Conservation (phyloP, 2,888 invertebrate genomes). For the Ctenicera cuprea region DNA sequence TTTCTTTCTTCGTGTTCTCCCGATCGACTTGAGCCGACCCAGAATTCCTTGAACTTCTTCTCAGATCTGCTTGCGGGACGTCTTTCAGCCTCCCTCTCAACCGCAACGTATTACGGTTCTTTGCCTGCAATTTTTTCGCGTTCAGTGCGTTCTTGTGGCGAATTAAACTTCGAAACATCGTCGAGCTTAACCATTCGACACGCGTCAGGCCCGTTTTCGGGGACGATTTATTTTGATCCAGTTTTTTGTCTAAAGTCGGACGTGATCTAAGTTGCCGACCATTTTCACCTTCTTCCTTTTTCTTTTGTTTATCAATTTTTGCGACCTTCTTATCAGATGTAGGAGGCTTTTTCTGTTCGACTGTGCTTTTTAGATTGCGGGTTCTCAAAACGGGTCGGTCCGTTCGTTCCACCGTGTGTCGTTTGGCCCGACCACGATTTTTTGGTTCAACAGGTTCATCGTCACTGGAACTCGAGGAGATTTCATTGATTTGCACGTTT, state of each 20-base stretch:
- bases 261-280: not conserved
- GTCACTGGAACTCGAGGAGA: conserved; percentile 79
- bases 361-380: conserved; percentile 19
- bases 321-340: not conserved
- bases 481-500: conserved; percentile 80
- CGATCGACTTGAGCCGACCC: not conserved
- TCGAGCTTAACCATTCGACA: not conserved
- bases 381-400: conserved; percentile 36
- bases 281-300: not conserved
- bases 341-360: not conserved
- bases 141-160: conserved; percentile 5
- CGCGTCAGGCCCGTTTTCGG: not conserved
- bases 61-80: not conserved
- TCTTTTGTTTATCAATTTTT: conserved; percentile 7
- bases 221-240: conserved; percentile 2
- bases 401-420: not conserved
- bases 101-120: not conserved
- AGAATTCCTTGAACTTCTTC: conserved; percentile 1
- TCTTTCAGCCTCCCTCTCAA: conserved; percentile 2
- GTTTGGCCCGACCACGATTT: conserved; percentile 1
- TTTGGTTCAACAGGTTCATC: conserved; percentile 61
- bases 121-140: not conserved
- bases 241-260: not conserved
- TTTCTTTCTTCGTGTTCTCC: not conserved
- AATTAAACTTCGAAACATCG: conserved; percentile 6